Evolutionary conservation across 2,113 vertebrate species (phyloP).

Genomic region (Gopherus evgoodei): DNA sequence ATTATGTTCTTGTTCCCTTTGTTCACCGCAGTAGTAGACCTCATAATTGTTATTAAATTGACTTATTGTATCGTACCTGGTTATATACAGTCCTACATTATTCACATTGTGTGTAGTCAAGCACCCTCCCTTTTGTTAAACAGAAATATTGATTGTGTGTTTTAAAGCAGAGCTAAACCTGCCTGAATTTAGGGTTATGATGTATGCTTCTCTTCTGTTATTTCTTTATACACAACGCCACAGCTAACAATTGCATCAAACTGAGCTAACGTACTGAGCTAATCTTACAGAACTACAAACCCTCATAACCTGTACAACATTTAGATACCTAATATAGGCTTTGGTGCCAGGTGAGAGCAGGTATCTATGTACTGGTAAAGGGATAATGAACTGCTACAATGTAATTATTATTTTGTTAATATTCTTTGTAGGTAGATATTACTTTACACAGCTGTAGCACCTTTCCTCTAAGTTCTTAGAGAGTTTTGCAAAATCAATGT

Average conservation of each 20-base stretch:
- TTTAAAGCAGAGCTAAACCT: neutral
- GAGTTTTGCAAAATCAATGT: neutral
- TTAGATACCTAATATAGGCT: neutral
- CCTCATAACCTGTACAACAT: neutral
- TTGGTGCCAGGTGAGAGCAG: neutral
- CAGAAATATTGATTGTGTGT: neutral
- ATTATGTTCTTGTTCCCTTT: neutral
- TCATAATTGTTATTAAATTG: neutral
- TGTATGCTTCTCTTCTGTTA: neutral
- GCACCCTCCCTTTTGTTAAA: neutral
- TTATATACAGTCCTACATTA: neutral
- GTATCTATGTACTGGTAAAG: neutral
- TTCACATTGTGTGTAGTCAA: neutral
- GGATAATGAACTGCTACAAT: neutral
- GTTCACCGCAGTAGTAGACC: neutral
- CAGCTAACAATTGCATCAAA: neutral
- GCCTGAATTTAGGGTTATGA: neutral
- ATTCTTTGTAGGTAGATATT: neutral
- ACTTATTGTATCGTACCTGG: neutral
- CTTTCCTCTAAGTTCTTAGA: neutral
- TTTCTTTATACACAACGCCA: neutral
- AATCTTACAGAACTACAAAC: neutral
- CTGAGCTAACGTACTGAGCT: neutral
- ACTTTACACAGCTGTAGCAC: neutral
- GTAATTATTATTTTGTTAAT: neutral